Evolutionary conservation across 2,888 invertebrate species (phyloP), one percentile per base, ranked within the genome.

Genomic region (Dioctria linearis): DNA sequence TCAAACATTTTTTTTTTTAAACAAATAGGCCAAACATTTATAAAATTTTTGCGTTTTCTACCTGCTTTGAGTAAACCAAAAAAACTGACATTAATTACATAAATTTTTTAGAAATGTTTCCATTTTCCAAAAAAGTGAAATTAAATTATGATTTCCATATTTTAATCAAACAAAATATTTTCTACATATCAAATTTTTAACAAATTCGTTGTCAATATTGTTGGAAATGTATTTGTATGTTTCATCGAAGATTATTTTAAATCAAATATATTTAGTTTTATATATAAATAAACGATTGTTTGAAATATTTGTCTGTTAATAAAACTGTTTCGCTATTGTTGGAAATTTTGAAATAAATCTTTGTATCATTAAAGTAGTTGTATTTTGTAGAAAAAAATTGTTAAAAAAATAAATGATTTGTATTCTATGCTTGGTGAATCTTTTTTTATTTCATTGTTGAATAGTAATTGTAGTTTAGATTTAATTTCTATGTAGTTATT

Each of bases 401-500:
- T 54, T 11, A 11, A 54, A 54, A 54, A 11, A 54, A 25, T 25
- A 25, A 25, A 25, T 25, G 25, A 25, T 25, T 54, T 54, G 54
- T 54, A 1, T 54, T n/a, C 54, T 54, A 54, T 54, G 5, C 8
- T 46, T 46, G 8, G 0, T 46, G 46, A 46, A 46, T 46, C 0
- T 46, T 5, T 46, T 1, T 46, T 46, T 6, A 8, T 6, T 46
- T 46, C 5, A 46, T 8, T 46, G 2, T 46, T 6, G 46, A 6
- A 46, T 46, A 8, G 2, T 46, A 8, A 6, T 46, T 5, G 51
- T 49, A 49, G 39, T 78, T 67, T 57, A 11, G 9, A 67, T 67
- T 54, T 49, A 39, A 42, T 66, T 54, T 39, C 67, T 69, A 69
- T 69, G 79, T 79, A 66, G 43, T 69, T 81, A 80, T 57, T 79